phyloP scores from a whole-genome alignment of 2,113 vertebrate species.

The Octodon degus region DNA sequence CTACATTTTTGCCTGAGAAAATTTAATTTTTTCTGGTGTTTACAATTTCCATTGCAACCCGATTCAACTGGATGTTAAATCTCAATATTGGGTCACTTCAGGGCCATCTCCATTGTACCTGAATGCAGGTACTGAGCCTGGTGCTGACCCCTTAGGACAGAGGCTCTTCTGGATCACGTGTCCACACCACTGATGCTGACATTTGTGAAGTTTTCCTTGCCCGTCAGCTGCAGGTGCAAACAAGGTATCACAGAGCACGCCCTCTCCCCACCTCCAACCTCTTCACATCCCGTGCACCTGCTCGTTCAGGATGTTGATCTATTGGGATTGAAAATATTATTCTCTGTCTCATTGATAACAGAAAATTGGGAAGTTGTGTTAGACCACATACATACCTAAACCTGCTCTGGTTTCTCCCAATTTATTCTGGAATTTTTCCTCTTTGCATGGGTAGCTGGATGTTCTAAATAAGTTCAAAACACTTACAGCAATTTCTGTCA shows the following conservation, averaged over 20 bases:
- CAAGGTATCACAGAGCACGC: rapidly evolving
- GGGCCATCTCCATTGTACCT: neutral
- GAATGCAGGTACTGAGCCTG: neutral
- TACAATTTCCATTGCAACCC: neutral
- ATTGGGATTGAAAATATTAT: neutral
- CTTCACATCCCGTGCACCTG: neutral
- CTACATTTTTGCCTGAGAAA: neutral
- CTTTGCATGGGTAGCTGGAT: neutral
- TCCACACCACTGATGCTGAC: no score
- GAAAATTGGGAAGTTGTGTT: neutral
- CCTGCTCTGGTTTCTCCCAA: rapidly evolving
- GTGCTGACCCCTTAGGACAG: rapidly evolving
- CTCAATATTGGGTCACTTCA: neutral
- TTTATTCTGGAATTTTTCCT: neutral
- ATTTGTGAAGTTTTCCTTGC: neutral
- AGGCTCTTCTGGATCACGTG: neutral
- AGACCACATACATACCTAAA: neutral
- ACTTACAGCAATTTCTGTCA: neutral
- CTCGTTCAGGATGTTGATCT: neutral
- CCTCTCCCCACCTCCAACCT: neutral
- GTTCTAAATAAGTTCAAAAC: no score
- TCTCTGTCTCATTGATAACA: neutral
- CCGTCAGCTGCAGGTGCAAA: neutral
- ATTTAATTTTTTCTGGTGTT: neutral
- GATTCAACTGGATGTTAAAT: neutral